These are phyloP conservation scores for Eilema griseolum DNA, from an alignment of 2,888 invertebrate genomes.

Conservation along the genomic window DNA sequence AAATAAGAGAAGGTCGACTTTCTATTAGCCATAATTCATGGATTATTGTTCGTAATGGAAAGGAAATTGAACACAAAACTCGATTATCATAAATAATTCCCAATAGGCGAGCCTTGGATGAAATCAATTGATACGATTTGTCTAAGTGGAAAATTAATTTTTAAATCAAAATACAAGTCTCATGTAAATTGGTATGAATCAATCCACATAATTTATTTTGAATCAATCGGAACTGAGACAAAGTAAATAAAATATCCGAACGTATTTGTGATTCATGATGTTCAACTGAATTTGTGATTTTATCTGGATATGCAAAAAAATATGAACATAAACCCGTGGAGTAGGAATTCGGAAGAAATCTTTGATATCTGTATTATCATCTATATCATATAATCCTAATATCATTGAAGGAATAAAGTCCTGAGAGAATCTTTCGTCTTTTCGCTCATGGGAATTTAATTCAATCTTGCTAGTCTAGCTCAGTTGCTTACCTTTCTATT, in stretches of 20 bases:
- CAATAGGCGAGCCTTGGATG: constrained; percentile 51
- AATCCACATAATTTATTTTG: constrained; percentile 13
- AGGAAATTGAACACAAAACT: constrained; percentile 77
- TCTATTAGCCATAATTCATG: constrained; percentile 66
- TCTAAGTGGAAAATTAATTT: constrained; percentile 51
- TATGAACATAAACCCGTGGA: neutral
- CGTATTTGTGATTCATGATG: constrained; percentile 3
- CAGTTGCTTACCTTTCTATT: neutral
- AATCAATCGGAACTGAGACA: constrained; percentile 11
- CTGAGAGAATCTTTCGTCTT: neutral
- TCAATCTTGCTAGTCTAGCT: neutral
- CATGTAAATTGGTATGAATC: constrained; percentile 11
- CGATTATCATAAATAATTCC: constrained; percentile 71
- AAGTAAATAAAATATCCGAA: neutral
- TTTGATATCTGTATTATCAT: neutral
- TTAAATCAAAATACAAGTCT: constrained; percentile 19
- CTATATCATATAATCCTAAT: neutral
- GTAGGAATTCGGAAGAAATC: neutral
- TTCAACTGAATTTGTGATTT: constrained; percentile 6
- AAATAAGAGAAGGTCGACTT: constrained; percentile 56
- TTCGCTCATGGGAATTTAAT: neutral
- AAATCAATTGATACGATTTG: constrained; percentile 62
- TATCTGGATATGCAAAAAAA: constrained; percentile 7
- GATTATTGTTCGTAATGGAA: constrained; percentile 64
- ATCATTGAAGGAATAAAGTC: neutral